Evolutionary conservation across 2,888 invertebrate genomes (phyloP).

Genomic region (Brachylomia viminalis): DNA sequence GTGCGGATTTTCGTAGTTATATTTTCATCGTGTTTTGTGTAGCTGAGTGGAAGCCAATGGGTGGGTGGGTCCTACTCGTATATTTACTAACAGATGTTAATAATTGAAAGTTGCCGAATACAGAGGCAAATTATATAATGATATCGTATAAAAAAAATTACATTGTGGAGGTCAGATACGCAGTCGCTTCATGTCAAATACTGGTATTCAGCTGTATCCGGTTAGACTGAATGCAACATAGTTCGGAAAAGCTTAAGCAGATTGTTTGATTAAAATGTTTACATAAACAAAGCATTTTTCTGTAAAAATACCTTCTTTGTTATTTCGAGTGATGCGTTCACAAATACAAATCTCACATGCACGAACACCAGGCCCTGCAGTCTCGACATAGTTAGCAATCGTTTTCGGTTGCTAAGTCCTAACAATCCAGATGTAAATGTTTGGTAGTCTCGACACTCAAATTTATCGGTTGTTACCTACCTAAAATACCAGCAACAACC

Average conservation of each 20-base stretch:
- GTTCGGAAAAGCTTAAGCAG: not conserved
- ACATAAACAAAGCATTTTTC: not conserved
- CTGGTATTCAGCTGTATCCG: not conserved
- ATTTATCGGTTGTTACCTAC: no score
- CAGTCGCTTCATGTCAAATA: not conserved
- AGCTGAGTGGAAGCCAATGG: not conserved
- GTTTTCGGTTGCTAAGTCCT: no score
- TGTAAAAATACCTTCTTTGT: not conserved
- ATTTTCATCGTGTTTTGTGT: conserved; percentile 30
- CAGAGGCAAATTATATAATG: not conserved
- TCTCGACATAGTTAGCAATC: no score
- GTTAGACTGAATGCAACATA: not conserved
- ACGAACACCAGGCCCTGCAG: no score
- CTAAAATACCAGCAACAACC: no score
- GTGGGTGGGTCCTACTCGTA: not conserved
- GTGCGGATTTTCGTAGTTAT: conserved; percentile 10
- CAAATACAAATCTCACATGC: not conserved
- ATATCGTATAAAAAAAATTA: not conserved
- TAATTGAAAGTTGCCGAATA: not conserved
- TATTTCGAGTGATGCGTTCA: no score
- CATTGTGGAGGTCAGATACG: not conserved
- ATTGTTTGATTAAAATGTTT: not conserved
- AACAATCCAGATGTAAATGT: no score
- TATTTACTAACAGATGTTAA: no score
- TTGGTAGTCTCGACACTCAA: no score